Evolutionary conservation across 2,113 vertebrate genomes (phyloP).

Genomic region (Microtus pennsylvanicus): DNA sequence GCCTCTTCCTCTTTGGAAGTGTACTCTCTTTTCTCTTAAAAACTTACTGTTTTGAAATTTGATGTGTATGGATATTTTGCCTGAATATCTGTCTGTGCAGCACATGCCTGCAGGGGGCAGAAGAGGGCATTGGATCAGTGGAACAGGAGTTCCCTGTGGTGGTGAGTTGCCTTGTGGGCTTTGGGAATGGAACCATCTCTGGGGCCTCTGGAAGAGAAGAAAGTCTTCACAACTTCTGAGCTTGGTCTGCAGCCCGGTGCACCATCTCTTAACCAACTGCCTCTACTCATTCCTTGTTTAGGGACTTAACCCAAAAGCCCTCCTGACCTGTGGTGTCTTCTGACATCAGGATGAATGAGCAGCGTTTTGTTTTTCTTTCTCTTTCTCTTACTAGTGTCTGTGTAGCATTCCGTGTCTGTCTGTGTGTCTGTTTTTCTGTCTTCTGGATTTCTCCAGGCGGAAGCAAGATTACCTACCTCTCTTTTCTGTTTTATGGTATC

Average conservation of each 20-base stretch:
- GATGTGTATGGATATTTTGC: neutral
- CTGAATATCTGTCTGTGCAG: neutral
- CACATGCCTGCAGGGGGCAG: neutral
- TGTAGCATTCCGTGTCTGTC: neutral
- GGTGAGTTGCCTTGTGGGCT: neutral
- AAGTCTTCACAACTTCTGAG: neutral
- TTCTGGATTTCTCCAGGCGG: neutral
- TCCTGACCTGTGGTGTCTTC: too few relatives aligned
- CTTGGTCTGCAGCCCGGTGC: neutral
- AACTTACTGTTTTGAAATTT: neutral
- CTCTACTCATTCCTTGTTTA: neutral
- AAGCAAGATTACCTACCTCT: neutral
- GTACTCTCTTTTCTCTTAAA: neutral
- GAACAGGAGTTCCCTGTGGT: neutral
- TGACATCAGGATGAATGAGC: slow-evolving; percentile 56
- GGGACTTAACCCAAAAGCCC: neutral
- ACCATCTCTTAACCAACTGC: too few relatives aligned
- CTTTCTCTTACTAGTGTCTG: neutral
- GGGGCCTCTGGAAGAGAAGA: neutral
- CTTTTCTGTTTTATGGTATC: neutral
- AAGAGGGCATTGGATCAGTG: neutral
- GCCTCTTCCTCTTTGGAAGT: neutral
- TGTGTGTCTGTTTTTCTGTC: neutral
- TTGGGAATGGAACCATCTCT: neutral
- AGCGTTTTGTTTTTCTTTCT: neutral